Conservation (phyloP, 2,113 vertebrate species). For the Paratilapia polleni region DNA sequence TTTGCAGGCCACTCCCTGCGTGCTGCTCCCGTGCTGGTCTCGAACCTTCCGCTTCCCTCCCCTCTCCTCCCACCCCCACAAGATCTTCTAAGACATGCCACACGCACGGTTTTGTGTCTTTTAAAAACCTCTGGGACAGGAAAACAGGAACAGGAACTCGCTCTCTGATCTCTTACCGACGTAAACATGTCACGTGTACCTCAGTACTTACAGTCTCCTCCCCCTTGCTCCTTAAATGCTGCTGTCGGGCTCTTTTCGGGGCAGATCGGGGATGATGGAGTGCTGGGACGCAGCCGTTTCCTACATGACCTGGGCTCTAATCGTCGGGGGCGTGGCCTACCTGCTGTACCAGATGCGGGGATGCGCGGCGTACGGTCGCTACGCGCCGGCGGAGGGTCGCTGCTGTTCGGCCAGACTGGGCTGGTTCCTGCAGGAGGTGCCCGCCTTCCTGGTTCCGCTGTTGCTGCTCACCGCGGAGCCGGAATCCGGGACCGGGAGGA, state of each 20-base stretch:
- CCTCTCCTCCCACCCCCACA: no score
- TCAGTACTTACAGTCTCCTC: not conserved
- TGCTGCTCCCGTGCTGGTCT: no score
- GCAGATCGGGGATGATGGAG: conserved; percentile 22
- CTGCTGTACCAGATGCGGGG: not conserved
- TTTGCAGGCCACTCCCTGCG: no score
- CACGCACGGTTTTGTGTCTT: no score
- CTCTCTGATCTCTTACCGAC: not conserved
- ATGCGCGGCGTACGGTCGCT: conserved; percentile 25
- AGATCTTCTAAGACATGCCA: no score
- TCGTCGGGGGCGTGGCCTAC: not conserved
- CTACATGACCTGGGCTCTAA: conserved; percentile 29
- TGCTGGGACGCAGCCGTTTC: not conserved
- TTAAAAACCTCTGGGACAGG: no score
- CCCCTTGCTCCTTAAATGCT: no score
- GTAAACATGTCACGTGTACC: not conserved
- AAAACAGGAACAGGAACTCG: not conserved
- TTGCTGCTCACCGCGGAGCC: conserved; percentile 3
- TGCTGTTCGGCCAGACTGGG: conserved; percentile 6
- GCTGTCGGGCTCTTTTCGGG: not conserved
- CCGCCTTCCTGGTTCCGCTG: conserved; percentile 52
- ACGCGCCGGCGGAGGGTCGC: accelerated
- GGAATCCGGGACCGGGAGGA: not conserved
- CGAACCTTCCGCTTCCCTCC: no score
- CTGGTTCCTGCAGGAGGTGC: conserved; percentile 69